A percentile compares a stretch with the other conserved stretches of the same genome.
These are phyloP conservation scores for Lamproptera curius DNA, from an alignment of 2,888 invertebrate species.

Conservation along the genomic window DNA sequence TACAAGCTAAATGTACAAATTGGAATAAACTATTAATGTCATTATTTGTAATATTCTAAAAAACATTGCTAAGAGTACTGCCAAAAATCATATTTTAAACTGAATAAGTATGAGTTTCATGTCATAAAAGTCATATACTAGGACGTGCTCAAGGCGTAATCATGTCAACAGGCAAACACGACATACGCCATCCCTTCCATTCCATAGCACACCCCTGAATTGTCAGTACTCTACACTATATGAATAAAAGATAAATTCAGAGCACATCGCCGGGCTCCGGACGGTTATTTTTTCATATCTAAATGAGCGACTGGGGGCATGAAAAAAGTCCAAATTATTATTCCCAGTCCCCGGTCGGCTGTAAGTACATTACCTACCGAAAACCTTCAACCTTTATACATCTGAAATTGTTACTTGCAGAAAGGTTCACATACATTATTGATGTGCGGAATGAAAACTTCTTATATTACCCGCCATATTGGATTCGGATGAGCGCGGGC, in stretches of 20 bases:
- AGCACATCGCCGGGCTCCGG: slow-evolving; percentile 25
- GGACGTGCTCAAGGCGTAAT: too few species aligned
- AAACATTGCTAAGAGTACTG: too few species aligned
- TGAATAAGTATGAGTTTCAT: too few species aligned
- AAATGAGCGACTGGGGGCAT: slow-evolving; percentile 38
- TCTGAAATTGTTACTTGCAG: slow-evolving; percentile 30
- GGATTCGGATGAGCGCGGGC: slow-evolving; percentile 9
- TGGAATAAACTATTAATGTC: too few species aligned
- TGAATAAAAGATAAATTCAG: slow-evolving; percentile 29
- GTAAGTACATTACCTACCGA: slow-evolving; percentile 32
- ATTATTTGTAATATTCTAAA: too few species aligned
- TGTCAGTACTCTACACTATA: slow-evolving; percentile 21
- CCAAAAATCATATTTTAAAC: too few species aligned
- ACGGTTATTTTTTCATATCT: slow-evolving; percentile 45
- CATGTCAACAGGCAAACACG: too few species aligned
- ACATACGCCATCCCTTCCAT: too few species aligned
- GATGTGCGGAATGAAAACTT: slow-evolving; percentile 25
- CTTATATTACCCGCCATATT: slow-evolving; percentile 22
- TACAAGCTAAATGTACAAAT: too few species aligned
- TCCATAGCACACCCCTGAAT: slow-evolving; percentile 17
- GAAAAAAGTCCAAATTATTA: slow-evolving; percentile 43
- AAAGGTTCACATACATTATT: slow-evolving; percentile 30
- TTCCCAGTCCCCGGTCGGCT: slow-evolving; percentile 36
- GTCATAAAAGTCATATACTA: too few species aligned
- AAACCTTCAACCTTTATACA: slow-evolving; percentile 30